A percentile compares a stretch with the other conserved stretches of the same genome.
phyloP scores from a whole-genome alignment of 2,888 invertebrate genomes.

The Hirtodrosophila alboralis region DNA sequence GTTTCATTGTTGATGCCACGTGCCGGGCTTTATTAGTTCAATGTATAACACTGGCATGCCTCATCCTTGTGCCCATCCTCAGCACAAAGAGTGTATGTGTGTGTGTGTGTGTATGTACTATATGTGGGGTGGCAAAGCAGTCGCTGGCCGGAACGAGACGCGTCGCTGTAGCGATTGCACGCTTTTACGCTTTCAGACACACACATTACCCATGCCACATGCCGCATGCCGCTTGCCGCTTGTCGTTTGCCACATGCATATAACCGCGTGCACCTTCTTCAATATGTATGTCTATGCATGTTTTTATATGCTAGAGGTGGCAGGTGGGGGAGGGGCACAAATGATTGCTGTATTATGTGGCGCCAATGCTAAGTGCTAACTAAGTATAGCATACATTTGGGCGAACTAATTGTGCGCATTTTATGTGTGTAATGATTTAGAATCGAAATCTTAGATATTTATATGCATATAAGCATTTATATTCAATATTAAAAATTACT shows the following conservation, averaged over 20 bases:
- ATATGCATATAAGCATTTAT: not conserved
- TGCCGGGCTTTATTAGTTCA: conserved; percentile 84
- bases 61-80: conserved; percentile 39
- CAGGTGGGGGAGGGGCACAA: conserved; percentile 26
- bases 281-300: conserved; percentile 3
- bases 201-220: conserved; percentile 78
- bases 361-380: conserved; percentile 47
- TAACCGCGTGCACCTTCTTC: conserved; percentile 55
- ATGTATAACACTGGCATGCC: conserved; percentile 71
- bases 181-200: conserved; percentile 83
- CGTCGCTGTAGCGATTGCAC: conserved; percentile 75
- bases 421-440: conserved; percentile 61
- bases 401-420: conserved; percentile 63
- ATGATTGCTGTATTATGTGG: conserved; percentile 71
- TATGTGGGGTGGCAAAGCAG: conserved; percentile 33
- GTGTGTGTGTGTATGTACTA: conserved; percentile 24
- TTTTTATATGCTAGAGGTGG: not conserved
- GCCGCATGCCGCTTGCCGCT: conserved; percentile 22
- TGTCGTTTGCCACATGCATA: conserved; percentile 30
- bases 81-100: conserved; percentile 32
- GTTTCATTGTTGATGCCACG: conserved; percentile 84
- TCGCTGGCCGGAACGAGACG: conserved; percentile 41
- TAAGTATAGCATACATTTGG: conserved; percentile 64
- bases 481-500: too few species aligned
- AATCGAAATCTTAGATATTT: conserved; percentile 14